phyloP scores from a whole-genome alignment of 1,140 invertebrate species.

The Pachyrhynchus sulphureomaculatus region DNA sequence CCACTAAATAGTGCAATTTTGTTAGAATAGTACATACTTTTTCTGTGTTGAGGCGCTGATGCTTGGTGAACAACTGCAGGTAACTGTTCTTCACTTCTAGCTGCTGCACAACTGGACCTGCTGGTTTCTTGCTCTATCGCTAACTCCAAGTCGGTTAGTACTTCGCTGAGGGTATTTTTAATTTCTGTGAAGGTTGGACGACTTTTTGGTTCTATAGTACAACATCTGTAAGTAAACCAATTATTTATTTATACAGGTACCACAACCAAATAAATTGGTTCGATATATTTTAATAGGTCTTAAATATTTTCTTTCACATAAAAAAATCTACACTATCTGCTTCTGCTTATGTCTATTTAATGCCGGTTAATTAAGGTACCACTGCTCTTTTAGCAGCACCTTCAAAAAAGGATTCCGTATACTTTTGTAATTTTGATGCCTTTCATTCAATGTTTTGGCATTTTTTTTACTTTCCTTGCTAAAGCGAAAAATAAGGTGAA shows the following conservation, averaged over 20 bases:
- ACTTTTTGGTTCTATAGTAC: conserved; percentile 84
- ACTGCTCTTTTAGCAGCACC: no score
- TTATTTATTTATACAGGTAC: neutral
- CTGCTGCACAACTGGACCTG: conserved; percentile 41
- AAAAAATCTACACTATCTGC: no score
- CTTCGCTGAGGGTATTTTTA: conserved; percentile 62
- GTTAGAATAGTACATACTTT: conserved; percentile 46
- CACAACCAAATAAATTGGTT: neutral
- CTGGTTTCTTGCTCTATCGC: conserved; percentile 44
- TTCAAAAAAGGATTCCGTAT: no score
- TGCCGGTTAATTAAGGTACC: no score
- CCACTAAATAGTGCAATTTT: neutral
- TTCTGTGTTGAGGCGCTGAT: conserved; percentile 49
- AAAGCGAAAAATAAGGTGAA: no score
- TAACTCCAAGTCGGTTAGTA: conserved; percentile 52
- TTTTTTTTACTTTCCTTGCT: no score
- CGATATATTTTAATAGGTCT: neutral
- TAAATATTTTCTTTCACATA: no score
- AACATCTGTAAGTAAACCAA: conserved; percentile 67
- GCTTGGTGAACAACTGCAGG: conserved; percentile 36
- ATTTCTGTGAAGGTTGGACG: conserved; percentile 82
- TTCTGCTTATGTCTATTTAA: no score
- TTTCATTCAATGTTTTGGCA: no score
- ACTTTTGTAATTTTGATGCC: no score
- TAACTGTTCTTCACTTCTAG: conserved; percentile 50